Base-by-base conservation (phyloP, 2,113 vertebrate species). In the Sinocyclocheilus anshuiensis region DNA sequence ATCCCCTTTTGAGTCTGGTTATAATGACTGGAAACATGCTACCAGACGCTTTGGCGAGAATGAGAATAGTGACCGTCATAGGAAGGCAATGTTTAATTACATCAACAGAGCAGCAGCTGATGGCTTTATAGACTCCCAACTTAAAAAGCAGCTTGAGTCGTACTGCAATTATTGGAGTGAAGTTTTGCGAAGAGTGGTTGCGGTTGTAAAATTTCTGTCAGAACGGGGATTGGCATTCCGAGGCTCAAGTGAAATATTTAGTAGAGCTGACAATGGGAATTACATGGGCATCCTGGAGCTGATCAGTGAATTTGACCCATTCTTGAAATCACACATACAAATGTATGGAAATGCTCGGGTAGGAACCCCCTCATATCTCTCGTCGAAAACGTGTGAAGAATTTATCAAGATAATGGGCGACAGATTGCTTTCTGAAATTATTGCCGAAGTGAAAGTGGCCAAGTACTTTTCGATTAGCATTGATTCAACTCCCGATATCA, bases 251-350 rank as follows among this genome's bases (percentile, higher is more conserved):
- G 36, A 36, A 36, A 36, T 79, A 77, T 79, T 85, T 85, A n/a
- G 33, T 24, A 69, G 69, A 57, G 71, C 24, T 84, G 82, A 84
- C 71, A 71, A 84, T 84, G 82, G 71, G 22, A 84, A 84, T 84
- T 84, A 84, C 42, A 67, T 84, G 42, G 45, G 82, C n/a, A 84
- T 84, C 24, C 67, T 84, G 45, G 69, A 84, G 57, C 45, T 55
- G 29, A 84, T 84, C 36, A 74, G 82, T 84, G 69, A 84, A 39
- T 75, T 53, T 15, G 65, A 83, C 48, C 81, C 81, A 83, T 83
- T 83, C 13, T 71, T 71, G 67, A 72, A 84, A 33, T 74, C 39
- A 55, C 39, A 84, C 67, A 72, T 74, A 75, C 24, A 75, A 2
- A 20, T 71, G 0, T 71, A 80, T 71, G 67, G 67, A 5, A 71